Percentiles rank a stretch among this genome's conserved stretches.
These are phyloP conservation scores for Psilopsiagon aurifrons DNA, from an alignment of 2,113 vertebrate genomes.

Conservation along the genomic window DNA sequence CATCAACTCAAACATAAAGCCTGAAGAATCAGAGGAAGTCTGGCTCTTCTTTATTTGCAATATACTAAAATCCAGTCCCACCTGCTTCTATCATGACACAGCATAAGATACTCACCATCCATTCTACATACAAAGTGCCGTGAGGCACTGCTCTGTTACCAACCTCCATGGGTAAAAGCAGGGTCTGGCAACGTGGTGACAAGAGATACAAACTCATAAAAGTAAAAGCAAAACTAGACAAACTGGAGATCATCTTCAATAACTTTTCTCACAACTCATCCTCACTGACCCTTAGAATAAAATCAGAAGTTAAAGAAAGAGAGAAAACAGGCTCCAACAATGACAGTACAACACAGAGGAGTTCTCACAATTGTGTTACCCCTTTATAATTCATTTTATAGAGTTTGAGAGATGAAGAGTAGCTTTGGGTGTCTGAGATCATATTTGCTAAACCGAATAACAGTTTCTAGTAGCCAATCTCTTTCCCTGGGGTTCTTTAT, in stretches of 20 bases:
- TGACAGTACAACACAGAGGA: rapidly evolving
- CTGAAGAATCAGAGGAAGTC: background rate
- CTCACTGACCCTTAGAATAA: background rate
- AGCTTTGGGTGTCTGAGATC: background rate
- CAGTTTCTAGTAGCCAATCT: conserved; percentile 24
- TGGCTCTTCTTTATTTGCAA: background rate
- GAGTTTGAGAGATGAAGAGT: background rate
- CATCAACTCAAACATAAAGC: background rate
- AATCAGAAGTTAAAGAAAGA: background rate
- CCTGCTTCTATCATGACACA: background rate
- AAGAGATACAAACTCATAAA: rapidly evolving
- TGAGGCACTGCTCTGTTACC: too few relatives aligned
- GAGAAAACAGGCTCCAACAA: background rate
- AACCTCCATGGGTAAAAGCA: background rate
- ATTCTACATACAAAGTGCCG: rapidly evolving
- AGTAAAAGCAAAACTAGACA: background rate
- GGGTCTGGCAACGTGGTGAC: background rate
- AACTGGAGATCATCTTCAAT: background rate
- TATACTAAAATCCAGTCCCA: background rate
- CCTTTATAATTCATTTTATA: background rate
- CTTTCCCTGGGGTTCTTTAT: conserved; percentile 13
- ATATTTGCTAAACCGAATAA: conserved; percentile 26
- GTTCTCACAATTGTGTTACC: background rate
- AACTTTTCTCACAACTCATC: background rate
- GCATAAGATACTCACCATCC: background rate